phyloP scores from a whole-genome alignment of 2,113 vertebrate genomes.

The Ctenomys sociabilis region DNA sequence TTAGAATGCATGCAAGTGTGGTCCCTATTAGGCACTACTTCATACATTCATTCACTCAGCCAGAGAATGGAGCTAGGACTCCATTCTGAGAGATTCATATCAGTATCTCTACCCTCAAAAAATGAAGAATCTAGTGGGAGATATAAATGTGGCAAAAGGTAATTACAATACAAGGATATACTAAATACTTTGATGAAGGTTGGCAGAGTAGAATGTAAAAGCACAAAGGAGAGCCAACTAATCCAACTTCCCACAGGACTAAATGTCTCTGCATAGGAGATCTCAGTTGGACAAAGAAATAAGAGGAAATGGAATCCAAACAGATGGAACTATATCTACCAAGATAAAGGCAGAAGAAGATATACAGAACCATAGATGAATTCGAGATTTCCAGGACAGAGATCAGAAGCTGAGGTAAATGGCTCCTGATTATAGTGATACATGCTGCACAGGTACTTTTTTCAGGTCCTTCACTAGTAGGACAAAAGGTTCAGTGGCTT shows the following conservation, averaged over 20 bases:
- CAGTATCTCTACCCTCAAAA: not conserved
- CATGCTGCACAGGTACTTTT: not conserved
- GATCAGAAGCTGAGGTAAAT: not conserved
- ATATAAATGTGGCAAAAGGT: accelerated
- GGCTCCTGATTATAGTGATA: not conserved
- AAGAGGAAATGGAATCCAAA: not conserved
- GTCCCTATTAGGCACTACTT: not conserved
- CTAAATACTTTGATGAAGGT: not conserved
- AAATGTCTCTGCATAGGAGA: not conserved
- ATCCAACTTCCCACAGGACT: not conserved
- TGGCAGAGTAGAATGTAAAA: not conserved
- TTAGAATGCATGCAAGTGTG: not conserved
- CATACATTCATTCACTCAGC: not conserved
- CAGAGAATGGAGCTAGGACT: not conserved
- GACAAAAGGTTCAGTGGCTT: not conserved
- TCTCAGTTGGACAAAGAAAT: not conserved
- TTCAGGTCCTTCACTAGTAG: not conserved
- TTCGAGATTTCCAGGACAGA: not conserved
- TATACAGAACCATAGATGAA: not conserved
- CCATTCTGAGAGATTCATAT: too few species aligned
- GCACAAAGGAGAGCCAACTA: not conserved
- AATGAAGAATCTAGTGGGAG: not conserved
- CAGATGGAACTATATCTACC: not conserved
- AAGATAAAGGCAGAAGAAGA: not conserved
- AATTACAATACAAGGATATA: not conserved